These are phyloP conservation scores for Lumbricus terrestris DNA, from an alignment of 2,888 invertebrate genomes.

Conservation along the genomic window DNA sequence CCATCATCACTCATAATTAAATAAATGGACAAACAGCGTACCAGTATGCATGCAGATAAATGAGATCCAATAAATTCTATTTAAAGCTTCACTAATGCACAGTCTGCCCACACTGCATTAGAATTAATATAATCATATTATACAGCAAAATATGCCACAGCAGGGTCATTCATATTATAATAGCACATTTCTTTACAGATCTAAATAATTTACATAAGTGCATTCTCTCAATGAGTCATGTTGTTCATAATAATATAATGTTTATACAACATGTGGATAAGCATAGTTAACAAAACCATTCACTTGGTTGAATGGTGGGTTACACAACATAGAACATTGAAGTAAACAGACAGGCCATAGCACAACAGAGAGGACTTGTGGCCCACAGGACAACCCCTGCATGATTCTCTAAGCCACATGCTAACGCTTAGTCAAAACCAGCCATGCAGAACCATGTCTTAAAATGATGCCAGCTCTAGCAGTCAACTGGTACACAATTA, in stretches of 20 bases:
- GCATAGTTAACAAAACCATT: background rate
- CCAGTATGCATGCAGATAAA: too few species aligned
- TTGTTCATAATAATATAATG: background rate
- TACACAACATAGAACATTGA: background rate
- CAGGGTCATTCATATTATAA: too few species aligned
- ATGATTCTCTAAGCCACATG: background rate
- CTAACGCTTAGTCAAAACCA: background rate
- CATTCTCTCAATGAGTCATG: background rate
- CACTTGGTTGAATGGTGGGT: background rate
- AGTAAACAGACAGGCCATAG: background rate
- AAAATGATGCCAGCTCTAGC: background rate
- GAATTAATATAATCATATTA: too few species aligned
- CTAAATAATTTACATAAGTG: background rate
- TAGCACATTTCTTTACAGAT: background rate
- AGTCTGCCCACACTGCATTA: too few species aligned
- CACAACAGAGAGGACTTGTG: background rate
- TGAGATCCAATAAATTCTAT: too few species aligned
- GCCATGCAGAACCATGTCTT: background rate
- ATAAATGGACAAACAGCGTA: too few species aligned
- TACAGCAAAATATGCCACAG: too few species aligned
- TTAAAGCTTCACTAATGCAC: too few species aligned
- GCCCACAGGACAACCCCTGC: background rate
- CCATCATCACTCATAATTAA: too few species aligned
- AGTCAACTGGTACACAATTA: background rate
- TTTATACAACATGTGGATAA: background rate